These are phyloP conservation scores for Cryptotis parvus DNA, from an alignment of 2,113 vertebrate genomes.

Conservation along the genomic window DNA sequence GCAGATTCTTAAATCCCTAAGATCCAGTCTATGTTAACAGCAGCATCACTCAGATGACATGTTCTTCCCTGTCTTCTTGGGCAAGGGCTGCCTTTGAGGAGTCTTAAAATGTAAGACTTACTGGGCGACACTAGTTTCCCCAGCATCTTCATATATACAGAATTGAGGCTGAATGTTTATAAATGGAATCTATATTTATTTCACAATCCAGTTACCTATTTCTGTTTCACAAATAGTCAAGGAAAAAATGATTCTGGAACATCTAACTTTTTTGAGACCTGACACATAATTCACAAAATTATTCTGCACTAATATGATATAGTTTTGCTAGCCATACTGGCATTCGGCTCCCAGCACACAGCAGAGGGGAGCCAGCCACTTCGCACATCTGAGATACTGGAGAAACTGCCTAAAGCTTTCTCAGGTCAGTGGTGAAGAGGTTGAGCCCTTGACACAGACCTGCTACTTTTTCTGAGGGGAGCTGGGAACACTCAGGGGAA, in stretches of 20 bases:
- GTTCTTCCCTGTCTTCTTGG: neutral
- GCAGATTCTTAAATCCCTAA: neutral
- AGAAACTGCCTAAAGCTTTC: neutral
- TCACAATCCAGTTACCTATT: neutral
- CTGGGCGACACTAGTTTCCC: neutral
- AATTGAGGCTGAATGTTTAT: neutral
- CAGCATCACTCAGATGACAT: neutral
- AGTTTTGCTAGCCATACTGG: no score
- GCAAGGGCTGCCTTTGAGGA: neutral
- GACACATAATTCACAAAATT: neutral
- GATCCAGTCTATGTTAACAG: neutral
- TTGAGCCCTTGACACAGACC: neutral
- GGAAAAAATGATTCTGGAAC: constrained; percentile 6
- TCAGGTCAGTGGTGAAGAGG: neutral
- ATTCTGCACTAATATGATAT: neutral
- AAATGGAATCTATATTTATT: neutral
- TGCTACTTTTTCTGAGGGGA: neutral
- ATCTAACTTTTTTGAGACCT: neutral
- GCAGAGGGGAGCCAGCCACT: neutral
- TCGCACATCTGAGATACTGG: neutral
- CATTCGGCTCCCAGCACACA: rapidly evolving
- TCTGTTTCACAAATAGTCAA: neutral
- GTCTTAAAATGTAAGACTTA: neutral
- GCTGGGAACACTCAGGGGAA: neutral
- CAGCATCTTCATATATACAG: neutral